phyloP scores from a whole-genome alignment of 30 jellyfish, hydroid and myxozoan genomes.

The Nemopilema nomurai region DNA sequence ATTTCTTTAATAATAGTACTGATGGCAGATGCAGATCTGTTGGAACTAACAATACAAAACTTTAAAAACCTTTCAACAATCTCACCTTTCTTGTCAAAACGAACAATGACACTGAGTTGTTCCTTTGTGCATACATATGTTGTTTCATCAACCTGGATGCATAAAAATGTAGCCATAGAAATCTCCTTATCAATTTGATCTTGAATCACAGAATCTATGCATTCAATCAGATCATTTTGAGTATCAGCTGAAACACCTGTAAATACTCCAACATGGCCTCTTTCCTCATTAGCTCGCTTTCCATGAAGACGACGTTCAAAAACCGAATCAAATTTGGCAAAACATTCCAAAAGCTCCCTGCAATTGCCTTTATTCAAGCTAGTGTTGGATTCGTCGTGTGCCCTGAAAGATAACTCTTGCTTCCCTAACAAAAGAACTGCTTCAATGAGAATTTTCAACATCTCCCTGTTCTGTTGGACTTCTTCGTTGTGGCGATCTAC shows the following conservation, averaged over 20 bases:
- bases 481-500: slow-evolving; percentile 45
- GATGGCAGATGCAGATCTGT: slow-evolving; percentile 56
- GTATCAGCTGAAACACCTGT: slow-evolving; percentile 67
- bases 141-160: slow-evolving; percentile 53
- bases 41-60: slow-evolving; percentile 47
- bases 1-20: slow-evolving; percentile 29
- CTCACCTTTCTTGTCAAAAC: slow-evolving; percentile 50
- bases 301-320: slow-evolving; percentile 51
- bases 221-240: slow-evolving; percentile 43
- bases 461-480: slow-evolving; percentile 53
- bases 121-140: slow-evolving; percentile 53
- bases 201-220: slow-evolving; percentile 21
- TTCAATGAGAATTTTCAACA: slow-evolving; percentile 12
- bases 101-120: slow-evolving; percentile 49
- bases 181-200: slow-evolving; percentile 38
- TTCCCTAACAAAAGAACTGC: slow-evolving; percentile 35
- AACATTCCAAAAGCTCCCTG: slow-evolving; percentile 56
- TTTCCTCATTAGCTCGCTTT: slow-evolving; percentile 19
- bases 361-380: slow-evolving; percentile 27
- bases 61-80: slow-evolving; percentile 43
- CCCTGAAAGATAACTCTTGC: slow-evolving; percentile 47
- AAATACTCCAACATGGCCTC: slow-evolving; percentile 37
- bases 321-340: slow-evolving; percentile 51
- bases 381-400: slow-evolving; percentile 41
- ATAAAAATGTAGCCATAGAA: slow-evolving; percentile 19